Evolutionary conservation across 1,140 invertebrate species (phyloP).

Genomic region (Adoxophyes honmai): DNA sequence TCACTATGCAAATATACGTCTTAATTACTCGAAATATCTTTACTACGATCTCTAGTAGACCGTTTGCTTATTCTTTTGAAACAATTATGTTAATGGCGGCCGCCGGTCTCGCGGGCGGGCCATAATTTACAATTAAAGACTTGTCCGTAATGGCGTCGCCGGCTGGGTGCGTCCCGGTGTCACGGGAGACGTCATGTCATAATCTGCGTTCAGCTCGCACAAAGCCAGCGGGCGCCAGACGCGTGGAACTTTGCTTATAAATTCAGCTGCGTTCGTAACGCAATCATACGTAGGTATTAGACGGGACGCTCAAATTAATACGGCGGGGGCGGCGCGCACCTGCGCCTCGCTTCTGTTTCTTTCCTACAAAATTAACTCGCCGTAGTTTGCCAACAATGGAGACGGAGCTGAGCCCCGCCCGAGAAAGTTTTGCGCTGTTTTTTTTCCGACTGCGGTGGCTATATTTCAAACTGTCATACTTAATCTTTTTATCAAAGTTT

Average conservation of each 20-base stretch:
- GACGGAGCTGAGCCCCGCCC: constrained; percentile 35
- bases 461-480: constrained; percentile 77
- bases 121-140: constrained; percentile 65
- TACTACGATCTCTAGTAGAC: constrained; percentile 57
- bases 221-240: constrained; percentile 33
- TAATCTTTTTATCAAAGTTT: constrained; percentile 77
- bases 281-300: constrained; percentile 67
- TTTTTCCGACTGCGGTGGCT: constrained; percentile 60
- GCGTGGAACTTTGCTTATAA: constrained; percentile 55
- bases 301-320: constrained; percentile 68
- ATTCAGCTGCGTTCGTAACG: constrained; percentile 50
- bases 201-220: constrained; percentile 55
- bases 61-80: constrained; percentile 66
- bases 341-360: constrained; percentile 66
- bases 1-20: constrained; percentile 65
- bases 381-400: constrained; percentile 63
- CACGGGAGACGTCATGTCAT: constrained; percentile 59
- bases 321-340: constrained; percentile 51
- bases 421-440: constrained; percentile 62
- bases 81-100: constrained; percentile 68
- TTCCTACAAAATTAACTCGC: constrained; percentile 70
- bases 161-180: constrained; percentile 42
- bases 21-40: constrained; percentile 65
- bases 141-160: constrained; percentile 36
- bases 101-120: constrained; percentile 33